Conservation (phyloP, 2,113 vertebrate genomes). For the Holacanthus passer region DNA sequence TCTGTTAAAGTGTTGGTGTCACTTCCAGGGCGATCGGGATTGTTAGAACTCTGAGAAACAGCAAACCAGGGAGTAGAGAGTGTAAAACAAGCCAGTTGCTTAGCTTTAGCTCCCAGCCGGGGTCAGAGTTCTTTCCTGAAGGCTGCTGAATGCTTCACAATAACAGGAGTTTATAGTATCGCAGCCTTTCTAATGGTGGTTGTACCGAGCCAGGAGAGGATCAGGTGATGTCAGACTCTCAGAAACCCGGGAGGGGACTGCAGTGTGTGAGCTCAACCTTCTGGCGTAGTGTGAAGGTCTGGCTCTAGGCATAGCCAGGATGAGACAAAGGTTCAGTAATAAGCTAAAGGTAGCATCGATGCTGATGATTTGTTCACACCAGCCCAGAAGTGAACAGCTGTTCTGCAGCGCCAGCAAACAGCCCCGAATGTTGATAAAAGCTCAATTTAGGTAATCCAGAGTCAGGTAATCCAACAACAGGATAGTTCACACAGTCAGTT, state of each 20-base stretch:
- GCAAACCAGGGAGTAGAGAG: not conserved
- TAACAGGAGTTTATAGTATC: slow-evolving; percentile 2
- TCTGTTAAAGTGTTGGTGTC: not conserved
- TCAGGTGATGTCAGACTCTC: slow-evolving; percentile 21
- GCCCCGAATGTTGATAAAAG: not conserved
- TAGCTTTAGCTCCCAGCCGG: not conserved
- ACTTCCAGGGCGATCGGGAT: slow-evolving; percentile 2
- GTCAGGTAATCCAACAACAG: slow-evolving; percentile 18
- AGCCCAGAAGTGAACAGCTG: not conserved
- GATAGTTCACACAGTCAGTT: slow-evolving; percentile 1
- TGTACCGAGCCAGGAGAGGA: not conserved
- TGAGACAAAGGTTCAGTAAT: not conserved
- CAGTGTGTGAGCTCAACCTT: not conserved
- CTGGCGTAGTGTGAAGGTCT: not conserved
- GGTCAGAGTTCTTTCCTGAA: slow-evolving; percentile 15
- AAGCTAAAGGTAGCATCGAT: not conserved
- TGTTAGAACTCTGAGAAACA: slow-evolving; percentile 10
- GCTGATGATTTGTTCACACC: not conserved
- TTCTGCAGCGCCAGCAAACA: not conserved
- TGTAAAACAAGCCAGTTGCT: slow-evolving; percentile 6
- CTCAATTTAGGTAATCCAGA: slow-evolving; percentile 4
- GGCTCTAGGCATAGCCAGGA: not conserved
- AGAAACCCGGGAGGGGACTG: slow-evolving; percentile 7
- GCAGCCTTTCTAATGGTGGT: not conserved
- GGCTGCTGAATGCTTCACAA: slow-evolving; percentile 12